These are phyloP conservation scores for Tuta absoluta DNA, from an alignment of 2,888 invertebrate genomes.

Conservation along the genomic window DNA sequence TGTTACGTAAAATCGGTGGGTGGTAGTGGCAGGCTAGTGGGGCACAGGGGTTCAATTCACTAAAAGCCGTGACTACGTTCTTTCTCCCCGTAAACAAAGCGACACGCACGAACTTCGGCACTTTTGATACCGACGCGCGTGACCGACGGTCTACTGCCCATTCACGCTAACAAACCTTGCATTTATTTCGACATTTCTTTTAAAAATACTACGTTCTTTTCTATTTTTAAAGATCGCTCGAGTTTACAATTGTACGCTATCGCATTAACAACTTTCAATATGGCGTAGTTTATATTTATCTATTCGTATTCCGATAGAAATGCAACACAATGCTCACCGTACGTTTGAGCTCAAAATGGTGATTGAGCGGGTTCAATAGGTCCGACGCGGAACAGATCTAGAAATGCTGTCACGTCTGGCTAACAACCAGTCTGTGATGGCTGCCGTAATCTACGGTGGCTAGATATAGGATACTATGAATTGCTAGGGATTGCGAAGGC, in stretches of 20 bases:
- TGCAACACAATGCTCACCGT: conserved; percentile 6
- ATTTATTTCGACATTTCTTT: conserved; percentile 11
- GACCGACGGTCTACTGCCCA: conserved; percentile 19
- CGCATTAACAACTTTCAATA: background rate
- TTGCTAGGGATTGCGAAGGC: background rate
- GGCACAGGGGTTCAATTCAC: conserved; percentile 5
- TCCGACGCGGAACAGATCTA: conserved; percentile 6
- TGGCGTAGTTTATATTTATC: background rate
- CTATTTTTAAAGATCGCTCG: background rate
- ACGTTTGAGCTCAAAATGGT: conserved; percentile 10
- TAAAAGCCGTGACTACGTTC: conserved; percentile 22
- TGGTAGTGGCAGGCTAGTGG: conserved; percentile 1
- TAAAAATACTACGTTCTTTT: background rate
- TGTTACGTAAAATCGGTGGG: conserved; percentile 13
- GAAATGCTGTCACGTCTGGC: conserved; percentile 13
- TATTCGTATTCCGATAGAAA: conserved; percentile 15
- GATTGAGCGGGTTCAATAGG: conserved; percentile 15
- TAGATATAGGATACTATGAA: background rate
- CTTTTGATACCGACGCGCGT: conserved; percentile 26
- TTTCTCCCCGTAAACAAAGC: conserved; percentile 26
- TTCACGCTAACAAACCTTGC: conserved; percentile 4
- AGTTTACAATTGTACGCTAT: background rate
- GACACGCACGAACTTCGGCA: conserved; percentile 26
- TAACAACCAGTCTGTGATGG: conserved; percentile 4
- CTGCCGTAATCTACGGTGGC: conserved; percentile 13